Base-by-base conservation (phyloP, 2,888 invertebrate species). In the Drosophila kanekoi region DNA sequence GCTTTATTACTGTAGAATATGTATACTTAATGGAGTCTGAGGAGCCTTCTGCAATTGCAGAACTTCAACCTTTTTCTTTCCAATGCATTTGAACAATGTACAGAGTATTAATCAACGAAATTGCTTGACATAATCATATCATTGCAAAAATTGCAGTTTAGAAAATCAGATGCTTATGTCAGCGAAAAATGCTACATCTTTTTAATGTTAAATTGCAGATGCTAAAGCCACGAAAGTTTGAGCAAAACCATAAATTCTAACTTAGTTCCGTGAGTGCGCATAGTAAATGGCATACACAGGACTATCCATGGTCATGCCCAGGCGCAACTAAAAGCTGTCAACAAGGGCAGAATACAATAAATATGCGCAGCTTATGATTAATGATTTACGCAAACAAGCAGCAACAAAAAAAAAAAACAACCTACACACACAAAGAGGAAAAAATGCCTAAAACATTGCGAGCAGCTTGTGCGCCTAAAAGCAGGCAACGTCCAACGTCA, bases 301-400 rank as follows among this genome's bases (percentile, higher is more conserved):
- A 74, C 56, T 65, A 62, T 58, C 61, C 71, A 37, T 57, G 81
- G 59, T 43, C 41, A 33, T 61, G 70, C 49, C 48, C 48, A 41
- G 68, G 43, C 44, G 63, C 62, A 70, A 72, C 82, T 77, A 68
- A 79, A 81, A 79, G 77, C 88, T 87, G 88, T 85, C 83, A 86
- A 77, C 86, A 72, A 64, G 63, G 74, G 74, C 61, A 72, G 69
- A 81, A 79, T 75, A 77, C 68, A 86, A 86, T 82, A 87, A 86
- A 85, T 87, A 87, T 87, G 81, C 86, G 65, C 59, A 75, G 84
- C 81, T 83, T 81, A 88, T 85, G 84, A 85, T 88, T 85, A 88
- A 85, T 88, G 86, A 85, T 79, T 75, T 79, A 72, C 70, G 80
- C 88, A 79, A 82, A 85, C 75, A 69, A 64, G 59, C 53, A 66